These are phyloP conservation scores for Macquaria ambigua DNA, from an alignment of 2,113 vertebrate species.

Conservation along the genomic window DNA sequence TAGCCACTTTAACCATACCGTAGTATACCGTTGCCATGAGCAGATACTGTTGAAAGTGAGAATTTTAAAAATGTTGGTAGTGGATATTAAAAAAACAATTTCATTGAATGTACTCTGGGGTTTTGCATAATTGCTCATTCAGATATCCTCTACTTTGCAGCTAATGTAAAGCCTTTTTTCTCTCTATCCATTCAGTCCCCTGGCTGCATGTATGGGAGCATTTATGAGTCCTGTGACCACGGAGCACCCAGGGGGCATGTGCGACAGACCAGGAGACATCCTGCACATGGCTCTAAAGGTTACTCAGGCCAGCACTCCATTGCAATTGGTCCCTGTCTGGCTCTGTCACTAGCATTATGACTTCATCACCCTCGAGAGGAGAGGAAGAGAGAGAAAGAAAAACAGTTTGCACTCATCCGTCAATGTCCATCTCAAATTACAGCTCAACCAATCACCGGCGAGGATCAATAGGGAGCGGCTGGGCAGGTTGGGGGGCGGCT, in stretches of 20 bases:
- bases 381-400: constrained; percentile 81
- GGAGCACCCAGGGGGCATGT: constrained; percentile 58
- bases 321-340: constrained; percentile 79
- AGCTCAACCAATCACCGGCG: constrained; percentile 87
- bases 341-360: constrained; percentile 82
- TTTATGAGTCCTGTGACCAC: constrained; percentile 73
- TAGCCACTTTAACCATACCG: background rate
- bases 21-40: too few species aligned
- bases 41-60: background rate
- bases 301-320: constrained; percentile 72
- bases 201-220: constrained; percentile 51
- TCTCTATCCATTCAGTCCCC: constrained; percentile 20
- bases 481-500: constrained; percentile 74
- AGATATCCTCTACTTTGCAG: background rate
- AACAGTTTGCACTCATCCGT: constrained; percentile 88
- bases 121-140: background rate
- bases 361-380: constrained; percentile 85
- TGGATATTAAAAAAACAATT: background rate
- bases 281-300: constrained; percentile 80
- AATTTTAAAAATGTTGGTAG: background rate
- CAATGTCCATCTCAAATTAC: constrained; percentile 89
- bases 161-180: constrained; percentile 17
- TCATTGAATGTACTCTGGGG: background rate
- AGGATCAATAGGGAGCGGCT: constrained; percentile 89
- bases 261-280: constrained; percentile 62